Conservation (phyloP, 2,113 vertebrate species). For the Himantopus leucocephalus region DNA sequence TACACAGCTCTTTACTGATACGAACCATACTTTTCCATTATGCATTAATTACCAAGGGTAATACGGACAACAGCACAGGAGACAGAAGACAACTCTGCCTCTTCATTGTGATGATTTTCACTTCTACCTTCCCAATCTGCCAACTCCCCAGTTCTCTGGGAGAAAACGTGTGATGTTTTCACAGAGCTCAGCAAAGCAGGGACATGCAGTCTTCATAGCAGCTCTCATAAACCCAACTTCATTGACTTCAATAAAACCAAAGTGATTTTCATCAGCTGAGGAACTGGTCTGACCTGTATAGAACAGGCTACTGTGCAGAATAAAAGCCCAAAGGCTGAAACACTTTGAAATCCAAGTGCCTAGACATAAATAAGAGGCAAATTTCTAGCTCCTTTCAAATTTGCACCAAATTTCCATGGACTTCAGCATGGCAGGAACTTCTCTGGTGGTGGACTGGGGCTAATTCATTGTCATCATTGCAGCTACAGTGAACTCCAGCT, state of each 20-base stretch:
- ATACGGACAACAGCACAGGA: neutral
- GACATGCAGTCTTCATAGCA: neutral
- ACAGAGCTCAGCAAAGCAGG: neutral
- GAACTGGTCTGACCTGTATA: neutral
- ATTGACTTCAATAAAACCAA: neutral
- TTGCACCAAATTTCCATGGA: neutral
- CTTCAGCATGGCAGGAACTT: neutral
- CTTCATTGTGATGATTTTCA: neutral
- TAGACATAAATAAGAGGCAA: neutral
- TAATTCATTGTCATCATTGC: neutral
- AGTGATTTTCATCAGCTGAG: conserved; percentile 9
- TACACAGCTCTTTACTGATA: neutral
- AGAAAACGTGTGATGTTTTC: neutral
- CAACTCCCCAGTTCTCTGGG: neutral
- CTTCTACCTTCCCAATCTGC: neutral
- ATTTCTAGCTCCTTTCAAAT: neutral
- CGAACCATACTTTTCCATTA: neutral
- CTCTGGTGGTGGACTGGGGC: neutral
- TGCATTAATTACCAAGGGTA: neutral
- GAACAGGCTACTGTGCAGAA: neutral
- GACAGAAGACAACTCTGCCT: neutral
- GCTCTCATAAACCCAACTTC: neutral
- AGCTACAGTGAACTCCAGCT: neutral
- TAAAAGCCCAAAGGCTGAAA: neutral
- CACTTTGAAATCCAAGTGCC: neutral